phyloP scores from a whole-genome alignment of 37 sponge, comb jelly and placozoan genomes.

The Spongilla lacustris region DNA sequence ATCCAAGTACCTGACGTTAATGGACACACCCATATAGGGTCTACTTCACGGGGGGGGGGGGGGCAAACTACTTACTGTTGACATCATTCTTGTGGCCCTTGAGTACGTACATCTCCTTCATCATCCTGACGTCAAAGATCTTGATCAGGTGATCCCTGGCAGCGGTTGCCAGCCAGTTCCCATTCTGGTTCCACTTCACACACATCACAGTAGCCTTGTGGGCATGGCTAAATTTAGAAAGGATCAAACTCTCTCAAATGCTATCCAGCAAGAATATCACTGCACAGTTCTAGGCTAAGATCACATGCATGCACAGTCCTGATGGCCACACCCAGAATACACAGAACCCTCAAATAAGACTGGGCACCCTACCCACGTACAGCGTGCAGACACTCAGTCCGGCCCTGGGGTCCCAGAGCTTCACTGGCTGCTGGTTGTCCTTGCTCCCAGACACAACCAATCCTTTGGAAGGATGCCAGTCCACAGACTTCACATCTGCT shows the following conservation, averaged over 20 bases:
- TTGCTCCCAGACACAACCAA: constrained; percentile 93
- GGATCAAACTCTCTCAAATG: no score
- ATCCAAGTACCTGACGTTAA: no score
- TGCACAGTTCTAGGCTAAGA: no score
- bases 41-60: no score
- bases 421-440: constrained; percentile 96
- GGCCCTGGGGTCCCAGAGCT: constrained; percentile 94
- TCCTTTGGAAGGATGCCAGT: constrained; percentile 95
- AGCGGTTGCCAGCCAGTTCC: constrained; percentile 94
- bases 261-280: no score
- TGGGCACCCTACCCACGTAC: constrained; percentile 49
- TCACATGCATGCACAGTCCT: not conserved
- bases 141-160: constrained; percentile 93
- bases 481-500: constrained; percentile 90
- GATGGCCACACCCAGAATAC: not conserved
- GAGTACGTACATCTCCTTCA: constrained; percentile 91
- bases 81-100: constrained; percentile 96
- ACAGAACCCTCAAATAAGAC: not conserved
- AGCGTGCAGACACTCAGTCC: constrained; percentile 88
- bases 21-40: no score
- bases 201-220: constrained; percentile 90
- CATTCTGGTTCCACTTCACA: constrained; percentile 92
- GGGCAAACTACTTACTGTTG: constrained; percentile 79
- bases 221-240: constrained; percentile 72
- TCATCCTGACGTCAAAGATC: constrained; percentile 91